phyloP scores from a whole-genome alignment of 2,797 vertebrate genomes.

The Calcarius lapponicus region DNA sequence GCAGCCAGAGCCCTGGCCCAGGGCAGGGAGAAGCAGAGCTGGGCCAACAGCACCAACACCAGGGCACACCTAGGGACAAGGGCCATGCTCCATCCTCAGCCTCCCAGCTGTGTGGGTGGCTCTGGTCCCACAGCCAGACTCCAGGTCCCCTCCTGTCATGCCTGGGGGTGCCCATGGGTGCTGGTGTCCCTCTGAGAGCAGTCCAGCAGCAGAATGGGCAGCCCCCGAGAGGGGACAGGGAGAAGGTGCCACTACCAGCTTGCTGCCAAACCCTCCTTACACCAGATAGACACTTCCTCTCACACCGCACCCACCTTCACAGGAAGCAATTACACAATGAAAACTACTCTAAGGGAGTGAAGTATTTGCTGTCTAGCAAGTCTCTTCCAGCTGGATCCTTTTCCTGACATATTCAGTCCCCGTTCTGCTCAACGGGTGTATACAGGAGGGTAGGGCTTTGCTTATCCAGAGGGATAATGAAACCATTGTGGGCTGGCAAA shows the following conservation, averaged over 20 bases:
- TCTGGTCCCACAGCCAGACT: not conserved
- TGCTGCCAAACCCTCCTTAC: slow-evolving; percentile 27
- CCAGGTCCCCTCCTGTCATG: not conserved
- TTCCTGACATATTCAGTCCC: slow-evolving; percentile 49
- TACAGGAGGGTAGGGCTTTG: slow-evolving; percentile 59
- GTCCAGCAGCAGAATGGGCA: not conserved
- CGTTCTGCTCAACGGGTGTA: slow-evolving; percentile 51
- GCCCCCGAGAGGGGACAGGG: not conserved
- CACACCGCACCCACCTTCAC: slow-evolving; percentile 52
- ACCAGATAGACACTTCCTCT: slow-evolving; percentile 51
- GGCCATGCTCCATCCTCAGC: not conserved
- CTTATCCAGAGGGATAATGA: slow-evolving; percentile 67
- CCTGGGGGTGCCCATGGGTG: accelerated
- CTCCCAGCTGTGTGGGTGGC: accelerated
- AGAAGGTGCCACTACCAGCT: not conserved
- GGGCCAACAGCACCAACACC: accelerated
- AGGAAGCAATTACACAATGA: slow-evolving; percentile 71
- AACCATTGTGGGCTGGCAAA: slow-evolving; percentile 66
- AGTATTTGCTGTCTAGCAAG: slow-evolving; percentile 67
- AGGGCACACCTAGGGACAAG: not conserved
- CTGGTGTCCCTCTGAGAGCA: not conserved
- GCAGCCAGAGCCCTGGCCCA: not conserved
- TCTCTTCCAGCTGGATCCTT: slow-evolving; percentile 68
- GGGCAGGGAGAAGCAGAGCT: not conserved
- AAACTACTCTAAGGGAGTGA: slow-evolving; percentile 71